Conservation (phyloP, 1,140 invertebrate species). For the Sweltsa coloradensis region DNA sequence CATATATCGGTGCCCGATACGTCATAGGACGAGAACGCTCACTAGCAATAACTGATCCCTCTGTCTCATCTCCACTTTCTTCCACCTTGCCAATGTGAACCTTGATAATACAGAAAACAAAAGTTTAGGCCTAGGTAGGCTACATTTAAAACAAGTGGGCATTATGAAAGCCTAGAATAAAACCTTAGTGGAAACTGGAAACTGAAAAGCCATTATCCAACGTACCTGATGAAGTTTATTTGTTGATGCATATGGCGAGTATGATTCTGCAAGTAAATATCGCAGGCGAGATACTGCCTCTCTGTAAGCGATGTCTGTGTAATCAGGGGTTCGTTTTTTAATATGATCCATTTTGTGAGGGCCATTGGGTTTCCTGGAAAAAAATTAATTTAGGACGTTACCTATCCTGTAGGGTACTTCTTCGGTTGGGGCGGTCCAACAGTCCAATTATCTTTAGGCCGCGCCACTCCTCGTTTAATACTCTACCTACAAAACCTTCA, state of each 20-base stretch:
- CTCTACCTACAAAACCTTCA: too few species aligned
- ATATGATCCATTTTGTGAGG: constrained; percentile 19
- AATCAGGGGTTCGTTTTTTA: constrained; percentile 41
- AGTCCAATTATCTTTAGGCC: too few species aligned
- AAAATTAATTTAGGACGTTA: neutral
- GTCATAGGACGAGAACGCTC: constrained; percentile 6
- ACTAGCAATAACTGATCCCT: constrained; percentile 17
- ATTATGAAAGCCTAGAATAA: too few species aligned
- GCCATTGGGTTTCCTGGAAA: constrained; percentile 13
- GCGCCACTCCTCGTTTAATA: too few species aligned
- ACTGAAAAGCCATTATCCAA: too few species aligned
- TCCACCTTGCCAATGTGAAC: constrained; percentile 22
- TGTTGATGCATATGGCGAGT: constrained; percentile 33
- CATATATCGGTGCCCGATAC: constrained; percentile 1
- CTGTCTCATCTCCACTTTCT: constrained; percentile 37
- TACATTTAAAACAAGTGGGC: too few species aligned
- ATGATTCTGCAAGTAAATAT: constrained; percentile 61
- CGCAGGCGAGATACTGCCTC: constrained; percentile 66
- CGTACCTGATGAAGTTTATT: constrained; percentile 14
- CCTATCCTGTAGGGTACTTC: too few species aligned
- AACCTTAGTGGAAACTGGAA: too few species aligned
- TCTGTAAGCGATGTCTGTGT: constrained; percentile 65
- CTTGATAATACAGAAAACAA: constrained; percentile 3
- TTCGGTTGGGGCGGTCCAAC: too few species aligned
- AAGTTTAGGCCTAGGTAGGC: neutral